phyloP scores from a whole-genome alignment of 1,140 invertebrate species.

The Temnothorax nylanderi region DNA sequence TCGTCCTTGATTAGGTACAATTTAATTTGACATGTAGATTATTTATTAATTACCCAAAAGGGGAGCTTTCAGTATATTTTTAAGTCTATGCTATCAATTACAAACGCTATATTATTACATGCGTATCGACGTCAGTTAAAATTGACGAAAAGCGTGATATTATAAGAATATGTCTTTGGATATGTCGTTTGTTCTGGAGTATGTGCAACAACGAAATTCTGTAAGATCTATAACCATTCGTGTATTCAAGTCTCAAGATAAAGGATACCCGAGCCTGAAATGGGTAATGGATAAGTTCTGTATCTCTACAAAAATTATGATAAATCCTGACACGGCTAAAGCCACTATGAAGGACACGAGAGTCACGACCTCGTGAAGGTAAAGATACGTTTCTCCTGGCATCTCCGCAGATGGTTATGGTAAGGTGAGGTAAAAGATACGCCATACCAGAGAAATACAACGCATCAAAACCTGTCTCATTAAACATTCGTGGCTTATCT shows the following conservation, averaged over 20 bases:
- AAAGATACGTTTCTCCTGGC: constrained; percentile 36
- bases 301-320: constrained; percentile 48
- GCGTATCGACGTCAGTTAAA: not conserved
- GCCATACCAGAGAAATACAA: constrained; percentile 8
- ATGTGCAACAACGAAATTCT: constrained; percentile 1
- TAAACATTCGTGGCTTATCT: constrained; percentile 30
- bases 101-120: too few relatives aligned
- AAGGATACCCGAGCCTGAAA: constrained; percentile 37
- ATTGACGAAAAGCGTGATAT: not conserved
- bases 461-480: constrained; percentile 41
- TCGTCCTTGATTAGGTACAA: too few relatives aligned
- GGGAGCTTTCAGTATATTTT: too few relatives aligned
- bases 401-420: constrained; percentile 8
- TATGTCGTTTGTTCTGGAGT: not conserved
- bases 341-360: constrained; percentile 46
- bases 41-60: too few relatives aligned
- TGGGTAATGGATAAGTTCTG: constrained; percentile 36
- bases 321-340: constrained; percentile 54
- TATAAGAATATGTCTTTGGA: not conserved
- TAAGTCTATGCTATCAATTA: too few relatives aligned
- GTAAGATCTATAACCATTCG: constrained; percentile 7
- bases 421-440: constrained; percentile 47
- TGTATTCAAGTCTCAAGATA: constrained; percentile 8
- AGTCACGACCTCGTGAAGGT: constrained; percentile 51
- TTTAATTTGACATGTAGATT: too few relatives aligned